These are phyloP conservation scores for Gonocerus acuteangulatus DNA, from an alignment of 2,888 invertebrate species.

Conservation along the genomic window DNA sequence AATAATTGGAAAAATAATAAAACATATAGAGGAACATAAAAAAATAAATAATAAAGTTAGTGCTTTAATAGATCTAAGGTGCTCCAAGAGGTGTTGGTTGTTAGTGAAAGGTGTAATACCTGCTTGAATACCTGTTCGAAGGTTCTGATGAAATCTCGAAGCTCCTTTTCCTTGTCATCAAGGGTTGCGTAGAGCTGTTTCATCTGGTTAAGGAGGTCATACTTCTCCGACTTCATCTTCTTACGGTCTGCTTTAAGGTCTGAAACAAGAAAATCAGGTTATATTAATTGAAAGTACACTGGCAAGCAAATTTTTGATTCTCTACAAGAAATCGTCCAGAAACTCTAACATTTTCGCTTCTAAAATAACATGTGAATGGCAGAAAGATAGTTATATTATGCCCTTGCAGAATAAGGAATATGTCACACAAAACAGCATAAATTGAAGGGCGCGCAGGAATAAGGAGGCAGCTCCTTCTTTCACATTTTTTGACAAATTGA, in stretches of 20 bases:
- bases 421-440: too few relatives aligned
- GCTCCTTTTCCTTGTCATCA: constrained; percentile 89
- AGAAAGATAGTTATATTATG: too few relatives aligned
- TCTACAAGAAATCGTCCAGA: not conserved
- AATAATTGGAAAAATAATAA: constrained; percentile 1
- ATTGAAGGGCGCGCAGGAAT: too few relatives aligned
- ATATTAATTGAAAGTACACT: not conserved
- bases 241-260: constrained; percentile 84
- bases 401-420: too few relatives aligned
- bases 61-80: constrained; percentile 1
- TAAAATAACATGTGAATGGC: too few relatives aligned
- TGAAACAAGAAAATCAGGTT: constrained; percentile 37
- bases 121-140: constrained; percentile 68
- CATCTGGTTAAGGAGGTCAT: constrained; percentile 87
- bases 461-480: too few relatives aligned
- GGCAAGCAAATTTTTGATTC: too few relatives aligned
- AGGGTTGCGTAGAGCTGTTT: constrained; percentile 87
- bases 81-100: not conserved
- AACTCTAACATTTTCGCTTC: too few relatives aligned
- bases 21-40: constrained; percentile 36
- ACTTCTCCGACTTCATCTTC: constrained; percentile 85
- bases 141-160: constrained; percentile 87
- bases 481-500: too few relatives aligned
- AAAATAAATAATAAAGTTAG: constrained; percentile 40
- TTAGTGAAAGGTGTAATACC: constrained; percentile 21